Conservation (phyloP, 2,797 vertebrate genomes). For the Artibeus lituratus region DNA sequence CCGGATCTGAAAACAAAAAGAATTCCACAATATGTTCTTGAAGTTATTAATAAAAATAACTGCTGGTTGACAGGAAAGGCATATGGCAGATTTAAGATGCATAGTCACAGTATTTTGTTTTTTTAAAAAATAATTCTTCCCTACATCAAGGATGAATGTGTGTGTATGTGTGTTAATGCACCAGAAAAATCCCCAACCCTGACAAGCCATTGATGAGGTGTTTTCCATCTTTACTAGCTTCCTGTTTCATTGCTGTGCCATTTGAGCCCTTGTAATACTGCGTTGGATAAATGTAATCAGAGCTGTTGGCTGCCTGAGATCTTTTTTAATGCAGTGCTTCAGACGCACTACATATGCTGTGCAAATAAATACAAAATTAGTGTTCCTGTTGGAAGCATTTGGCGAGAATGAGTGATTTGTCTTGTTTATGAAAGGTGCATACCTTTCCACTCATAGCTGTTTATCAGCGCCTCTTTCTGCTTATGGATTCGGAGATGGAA, state of each 20-base stretch:
- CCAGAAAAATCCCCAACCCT: constrained; percentile 4
- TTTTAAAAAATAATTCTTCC: not conserved
- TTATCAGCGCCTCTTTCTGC: constrained; percentile 80
- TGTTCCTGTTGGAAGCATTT: constrained; percentile 80
- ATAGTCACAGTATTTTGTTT: constrained; percentile 48
- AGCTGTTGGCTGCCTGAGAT: constrained; percentile 77
- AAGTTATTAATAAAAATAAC: constrained; percentile 78
- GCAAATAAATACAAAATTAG: constrained; percentile 84
- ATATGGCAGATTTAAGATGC: constrained; percentile 60
- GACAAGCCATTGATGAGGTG: constrained; percentile 38
- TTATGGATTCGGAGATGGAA: constrained; percentile 78
- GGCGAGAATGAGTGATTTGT: constrained; percentile 83
- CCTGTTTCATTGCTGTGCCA: constrained; percentile 64
- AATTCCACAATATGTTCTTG: constrained; percentile 71
- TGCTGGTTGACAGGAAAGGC: constrained; percentile 60
- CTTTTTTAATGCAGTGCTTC: constrained; percentile 80
- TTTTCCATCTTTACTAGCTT: constrained; percentile 50
- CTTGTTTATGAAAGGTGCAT: constrained; percentile 83
- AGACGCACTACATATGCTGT: constrained; percentile 80
- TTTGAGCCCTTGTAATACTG: constrained; percentile 67
- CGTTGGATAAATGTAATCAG: constrained; percentile 78
- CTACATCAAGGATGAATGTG: not conserved
- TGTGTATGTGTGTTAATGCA: not conserved
- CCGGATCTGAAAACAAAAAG: constrained; percentile 74
- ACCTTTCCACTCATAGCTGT: constrained; percentile 79